Conservation (phyloP, 2,888 invertebrate genomes). For the Drosophila villosipedis region DNA sequence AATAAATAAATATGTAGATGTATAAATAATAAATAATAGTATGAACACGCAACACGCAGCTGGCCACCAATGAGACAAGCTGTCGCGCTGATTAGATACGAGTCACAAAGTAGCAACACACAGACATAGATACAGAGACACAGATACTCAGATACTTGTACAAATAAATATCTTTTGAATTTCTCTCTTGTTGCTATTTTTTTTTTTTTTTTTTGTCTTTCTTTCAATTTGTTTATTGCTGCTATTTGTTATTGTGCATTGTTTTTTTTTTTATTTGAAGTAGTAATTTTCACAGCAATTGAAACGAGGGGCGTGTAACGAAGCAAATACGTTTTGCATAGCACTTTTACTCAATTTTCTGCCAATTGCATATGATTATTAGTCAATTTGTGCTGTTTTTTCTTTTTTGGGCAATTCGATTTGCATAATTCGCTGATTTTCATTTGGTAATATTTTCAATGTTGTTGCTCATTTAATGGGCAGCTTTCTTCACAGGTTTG, state of each 20-base stretch:
- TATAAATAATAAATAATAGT: constrained; percentile 60
- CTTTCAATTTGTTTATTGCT: constrained; percentile 55
- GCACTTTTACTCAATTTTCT: constrained; percentile 46
- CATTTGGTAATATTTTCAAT: constrained; percentile 32
- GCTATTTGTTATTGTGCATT: constrained; percentile 54
- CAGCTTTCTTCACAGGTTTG: constrained; percentile 47
- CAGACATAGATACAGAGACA: constrained; percentile 31
- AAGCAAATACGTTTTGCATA: constrained; percentile 33
- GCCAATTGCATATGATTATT: constrained; percentile 17
- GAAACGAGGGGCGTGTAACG: constrained; percentile 6
- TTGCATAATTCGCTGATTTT: constrained; percentile 40
- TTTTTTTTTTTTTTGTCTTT: constrained; percentile 20
- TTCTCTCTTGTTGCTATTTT: constrained; percentile 34
- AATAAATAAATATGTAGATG: constrained; percentile 23
- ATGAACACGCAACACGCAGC: constrained; percentile 51
- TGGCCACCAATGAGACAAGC: constrained; percentile 67
- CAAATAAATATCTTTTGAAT: constrained; percentile 34
- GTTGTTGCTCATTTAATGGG: constrained; percentile 19
- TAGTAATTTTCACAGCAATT: constrained; percentile 33
- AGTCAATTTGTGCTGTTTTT: constrained; percentile 5
- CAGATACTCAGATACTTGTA: constrained; percentile 26
- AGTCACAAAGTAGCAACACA: constrained; percentile 25
- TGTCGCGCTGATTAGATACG: constrained; percentile 74
- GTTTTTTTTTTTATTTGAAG: constrained; percentile 25
- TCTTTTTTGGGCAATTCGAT: constrained; percentile 30